phyloP scores from a whole-genome alignment of 2,797 vertebrate genomes.

The Momotus momota region DNA sequence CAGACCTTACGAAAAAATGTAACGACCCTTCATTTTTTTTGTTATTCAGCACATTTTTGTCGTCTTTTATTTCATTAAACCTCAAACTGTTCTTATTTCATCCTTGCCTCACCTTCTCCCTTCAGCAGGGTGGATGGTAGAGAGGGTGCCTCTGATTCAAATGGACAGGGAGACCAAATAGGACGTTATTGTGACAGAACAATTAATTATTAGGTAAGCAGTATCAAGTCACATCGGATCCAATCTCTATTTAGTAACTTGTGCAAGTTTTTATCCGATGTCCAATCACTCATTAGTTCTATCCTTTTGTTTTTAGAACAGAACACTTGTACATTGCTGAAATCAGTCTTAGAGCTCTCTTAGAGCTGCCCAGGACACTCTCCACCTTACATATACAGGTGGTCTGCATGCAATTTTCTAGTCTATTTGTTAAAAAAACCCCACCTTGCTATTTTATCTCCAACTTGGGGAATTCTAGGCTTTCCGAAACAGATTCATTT shows the following conservation, averaged over 20 bases:
- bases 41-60: slow-evolving; percentile 55
- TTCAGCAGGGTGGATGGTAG: not conserved
- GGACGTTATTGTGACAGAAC: not conserved
- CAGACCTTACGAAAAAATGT: slow-evolving; percentile 41
- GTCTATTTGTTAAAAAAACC: not conserved
- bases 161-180: not conserved
- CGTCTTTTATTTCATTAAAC: slow-evolving; percentile 6
- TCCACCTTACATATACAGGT: accelerated
- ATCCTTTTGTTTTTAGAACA: not conserved
- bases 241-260: not conserved
- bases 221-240: not conserved
- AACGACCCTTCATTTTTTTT: slow-evolving; percentile 38
- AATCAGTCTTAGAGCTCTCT: not conserved
- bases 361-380: not conserved
- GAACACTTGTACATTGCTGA: not conserved
- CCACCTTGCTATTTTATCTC: not conserved
- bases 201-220: not conserved
- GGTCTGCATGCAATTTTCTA: not conserved
- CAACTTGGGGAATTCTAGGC: not conserved
- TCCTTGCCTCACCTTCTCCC: not conserved
- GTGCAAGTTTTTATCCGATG: not conserved
- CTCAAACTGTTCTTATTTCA: not conserved
- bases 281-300: not conserved
- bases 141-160: not conserved
- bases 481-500: not conserved